These are phyloP conservation scores for Malurus splendens DNA, from an alignment of 2,797 vertebrate genomes.

Conservation along the genomic window DNA sequence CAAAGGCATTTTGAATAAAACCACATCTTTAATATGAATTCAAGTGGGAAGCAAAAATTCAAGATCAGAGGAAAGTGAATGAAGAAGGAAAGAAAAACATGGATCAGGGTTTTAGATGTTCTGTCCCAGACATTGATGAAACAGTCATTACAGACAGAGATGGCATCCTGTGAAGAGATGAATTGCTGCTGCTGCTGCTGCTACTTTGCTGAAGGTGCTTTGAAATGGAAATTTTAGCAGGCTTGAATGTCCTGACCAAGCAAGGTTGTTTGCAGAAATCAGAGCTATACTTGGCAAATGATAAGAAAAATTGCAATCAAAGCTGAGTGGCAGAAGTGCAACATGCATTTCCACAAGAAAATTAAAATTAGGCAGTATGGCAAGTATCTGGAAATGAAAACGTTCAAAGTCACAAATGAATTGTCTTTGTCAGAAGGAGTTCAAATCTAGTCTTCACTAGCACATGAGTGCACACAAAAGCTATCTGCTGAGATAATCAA, in stretches of 20 bases:
- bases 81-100: slow-evolving; percentile 1
- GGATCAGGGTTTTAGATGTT: slow-evolving; percentile 21
- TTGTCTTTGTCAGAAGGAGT: background rate
- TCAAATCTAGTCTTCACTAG: background rate
- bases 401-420: background rate
- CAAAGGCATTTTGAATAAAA: background rate
- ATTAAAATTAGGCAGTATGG: background rate
- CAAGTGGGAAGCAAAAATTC: background rate
- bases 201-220: slow-evolving; percentile 53
- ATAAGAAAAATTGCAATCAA: slow-evolving; percentile 53
- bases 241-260: slow-evolving; percentile 56
- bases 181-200: slow-evolving; percentile 44
- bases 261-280: slow-evolving; percentile 32
- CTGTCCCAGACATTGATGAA: slow-evolving; percentile 54
- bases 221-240: slow-evolving; percentile 67
- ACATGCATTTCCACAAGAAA: background rate
- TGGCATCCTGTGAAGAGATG: slow-evolving; percentile 40
- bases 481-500: background rate
- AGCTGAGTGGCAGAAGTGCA: slow-evolving; percentile 15
- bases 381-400: background rate
- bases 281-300: slow-evolving; percentile 43
- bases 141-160: slow-evolving; percentile 46
- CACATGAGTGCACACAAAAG: background rate
- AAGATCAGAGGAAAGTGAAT: background rate
- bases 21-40: background rate